phyloP scores from a whole-genome alignment of 23 tunicate genomes.

The Halocynthia roretzi region DNA sequence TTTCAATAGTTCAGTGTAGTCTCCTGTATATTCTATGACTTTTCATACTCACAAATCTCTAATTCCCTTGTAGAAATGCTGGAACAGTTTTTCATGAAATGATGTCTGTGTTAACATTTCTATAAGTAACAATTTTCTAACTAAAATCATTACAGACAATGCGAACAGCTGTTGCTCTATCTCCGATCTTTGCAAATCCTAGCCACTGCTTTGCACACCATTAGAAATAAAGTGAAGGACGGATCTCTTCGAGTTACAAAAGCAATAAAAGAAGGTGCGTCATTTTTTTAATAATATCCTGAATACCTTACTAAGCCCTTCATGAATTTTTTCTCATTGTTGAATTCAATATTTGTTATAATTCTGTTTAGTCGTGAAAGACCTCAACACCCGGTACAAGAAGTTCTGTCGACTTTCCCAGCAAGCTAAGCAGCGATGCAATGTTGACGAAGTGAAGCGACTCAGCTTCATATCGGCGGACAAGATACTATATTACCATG shows the following conservation, averaged over 20 bases:
- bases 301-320: background rate
- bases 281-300: background rate
- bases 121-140: background rate
- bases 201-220: slow-evolving; percentile 74
- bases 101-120: background rate
- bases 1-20: too few species aligned
- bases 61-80: too few species aligned
- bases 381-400: slow-evolving; percentile 66
- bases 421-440: slow-evolving; percentile 38
- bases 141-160: slow-evolving; percentile 36
- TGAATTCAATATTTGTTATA: background rate
- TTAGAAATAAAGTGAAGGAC: slow-evolving; percentile 51
- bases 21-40: too few species aligned
- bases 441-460: slow-evolving; percentile 15
- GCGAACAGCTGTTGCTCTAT: slow-evolving; percentile 68
- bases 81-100: background rate
- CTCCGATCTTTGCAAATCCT: slow-evolving; percentile 72
- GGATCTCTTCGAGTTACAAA: slow-evolving; percentile 33
- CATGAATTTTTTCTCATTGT: background rate
- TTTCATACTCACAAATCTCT: too few species aligned
- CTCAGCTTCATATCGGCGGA: slow-evolving; percentile 59
- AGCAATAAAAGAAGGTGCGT: slow-evolving; percentile 41
- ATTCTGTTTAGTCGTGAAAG: slow-evolving; percentile 22
- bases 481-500: slow-evolving; percentile 57
- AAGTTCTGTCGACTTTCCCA: slow-evolving; percentile 38